Conservation (phyloP, 1,140 invertebrate species). For the Zaprionus africanus region DNA sequence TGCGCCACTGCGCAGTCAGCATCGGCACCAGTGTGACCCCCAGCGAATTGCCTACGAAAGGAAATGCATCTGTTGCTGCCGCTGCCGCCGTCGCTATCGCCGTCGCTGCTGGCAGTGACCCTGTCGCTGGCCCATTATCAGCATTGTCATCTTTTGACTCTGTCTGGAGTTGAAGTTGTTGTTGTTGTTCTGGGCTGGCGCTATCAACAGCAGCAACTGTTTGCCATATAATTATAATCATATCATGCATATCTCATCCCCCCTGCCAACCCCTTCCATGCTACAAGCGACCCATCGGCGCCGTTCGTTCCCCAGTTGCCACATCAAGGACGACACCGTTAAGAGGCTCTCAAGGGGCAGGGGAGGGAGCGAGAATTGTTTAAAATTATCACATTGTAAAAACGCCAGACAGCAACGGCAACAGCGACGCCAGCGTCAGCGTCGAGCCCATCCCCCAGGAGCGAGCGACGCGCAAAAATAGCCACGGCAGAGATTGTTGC, state of each 20-base stretch:
- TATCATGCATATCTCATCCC: slow-evolving; percentile 32
- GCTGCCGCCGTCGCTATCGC: background rate
- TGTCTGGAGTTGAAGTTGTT: slow-evolving; percentile 24
- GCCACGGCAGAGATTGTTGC: slow-evolving; percentile 57
- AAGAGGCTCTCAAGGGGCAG: slow-evolving; percentile 46
- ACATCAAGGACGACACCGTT: slow-evolving; percentile 77
- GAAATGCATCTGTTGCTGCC: slow-evolving; percentile 33
- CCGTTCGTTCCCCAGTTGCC: slow-evolving; percentile 3
- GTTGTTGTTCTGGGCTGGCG: slow-evolving; percentile 9
- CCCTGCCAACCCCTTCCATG: slow-evolving; percentile 22
- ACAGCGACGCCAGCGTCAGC: background rate
- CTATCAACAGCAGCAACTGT: slow-evolving; percentile 18
- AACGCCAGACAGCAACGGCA: slow-evolving; percentile 16
- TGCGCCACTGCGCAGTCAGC: slow-evolving; percentile 1
- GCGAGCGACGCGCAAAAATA: slow-evolving; percentile 45
- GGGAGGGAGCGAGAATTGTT: slow-evolving; percentile 72
- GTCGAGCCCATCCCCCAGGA: background rate
- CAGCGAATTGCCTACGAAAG: slow-evolving; percentile 43
- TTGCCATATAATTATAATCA: slow-evolving; percentile 49
- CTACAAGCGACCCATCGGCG: slow-evolving; percentile 18
- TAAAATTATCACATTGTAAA: slow-evolving; percentile 81
- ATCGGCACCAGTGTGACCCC: slow-evolving; percentile 51
- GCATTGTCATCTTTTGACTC: slow-evolving; percentile 40
- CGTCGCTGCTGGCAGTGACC: slow-evolving; percentile 52
- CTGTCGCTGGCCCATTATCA: slow-evolving; percentile 47